A percentile compares a stretch with the other conserved stretches of the same genome.
These are phyloP conservation scores for Arctopsyche grandis DNA, from an alignment of 1,140 invertebrate species.

Conservation along the genomic window DNA sequence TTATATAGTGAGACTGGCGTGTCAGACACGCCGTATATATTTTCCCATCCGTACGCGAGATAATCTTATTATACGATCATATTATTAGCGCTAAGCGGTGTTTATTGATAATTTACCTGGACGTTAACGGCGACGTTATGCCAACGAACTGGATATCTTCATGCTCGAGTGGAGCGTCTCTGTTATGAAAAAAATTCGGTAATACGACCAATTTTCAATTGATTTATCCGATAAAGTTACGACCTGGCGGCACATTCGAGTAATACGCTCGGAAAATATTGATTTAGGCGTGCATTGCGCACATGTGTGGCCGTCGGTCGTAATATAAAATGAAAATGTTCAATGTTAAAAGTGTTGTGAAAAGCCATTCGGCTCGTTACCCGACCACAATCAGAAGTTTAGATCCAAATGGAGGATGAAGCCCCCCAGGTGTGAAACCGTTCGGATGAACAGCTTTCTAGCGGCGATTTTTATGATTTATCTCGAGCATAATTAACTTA, in stretches of 20 bases:
- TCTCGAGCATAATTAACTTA: conserved; percentile 35
- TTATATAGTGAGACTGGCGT: no score
- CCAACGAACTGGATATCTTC: no score
- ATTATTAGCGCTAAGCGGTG: no score
- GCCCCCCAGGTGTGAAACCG: conserved; percentile 23
- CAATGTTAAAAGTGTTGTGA: neutral
- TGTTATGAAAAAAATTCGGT: no score
- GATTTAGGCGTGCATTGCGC: neutral
- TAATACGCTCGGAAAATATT: conserved; percentile 20
- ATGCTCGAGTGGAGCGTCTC: no score
- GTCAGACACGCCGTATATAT: no score
- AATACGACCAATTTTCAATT: conserved; percentile 13
- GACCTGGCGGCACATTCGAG: conserved; percentile 2
- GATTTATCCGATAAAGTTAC: conserved; percentile 6
- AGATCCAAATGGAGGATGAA: conserved; percentile 18
- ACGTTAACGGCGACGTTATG: no score
- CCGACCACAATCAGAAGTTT: neutral
- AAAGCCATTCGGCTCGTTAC: conserved; percentile 4
- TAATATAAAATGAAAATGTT: conserved; percentile 1
- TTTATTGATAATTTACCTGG: no score
- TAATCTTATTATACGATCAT: no score
- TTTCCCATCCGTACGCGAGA: no score
- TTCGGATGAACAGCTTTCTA: conserved; percentile 23
- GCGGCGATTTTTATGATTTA: conserved; percentile 33
- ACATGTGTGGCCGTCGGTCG: neutral